These are phyloP conservation scores for Macrophya annulata DNA, from an alignment of 2,888 invertebrate species.

Conservation along the genomic window DNA sequence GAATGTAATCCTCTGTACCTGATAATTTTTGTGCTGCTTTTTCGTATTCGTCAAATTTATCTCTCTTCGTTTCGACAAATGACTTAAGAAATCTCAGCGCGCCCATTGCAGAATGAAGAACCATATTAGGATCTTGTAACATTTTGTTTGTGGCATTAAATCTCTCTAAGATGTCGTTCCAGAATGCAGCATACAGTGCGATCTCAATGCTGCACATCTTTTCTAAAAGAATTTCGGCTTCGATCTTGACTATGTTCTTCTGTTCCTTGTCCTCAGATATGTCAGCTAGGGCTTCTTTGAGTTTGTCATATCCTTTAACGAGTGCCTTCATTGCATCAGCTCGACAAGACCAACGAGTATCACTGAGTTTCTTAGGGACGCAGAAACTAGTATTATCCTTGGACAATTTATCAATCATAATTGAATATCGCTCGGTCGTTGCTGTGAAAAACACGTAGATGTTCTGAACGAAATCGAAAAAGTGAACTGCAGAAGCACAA, in stretches of 20 bases:
- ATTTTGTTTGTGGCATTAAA: slow-evolving; percentile 59
- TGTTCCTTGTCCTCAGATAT: slow-evolving; percentile 61
- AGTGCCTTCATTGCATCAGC: slow-evolving; percentile 64
- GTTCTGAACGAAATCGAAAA: slow-evolving; percentile 64
- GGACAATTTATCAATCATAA: neutral
- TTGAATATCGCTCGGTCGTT: neutral
- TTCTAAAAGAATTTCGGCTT: slow-evolving; percentile 61
- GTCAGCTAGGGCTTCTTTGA: slow-evolving; percentile 59
- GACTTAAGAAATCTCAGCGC: slow-evolving; percentile 64
- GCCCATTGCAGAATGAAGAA: slow-evolving; percentile 64
- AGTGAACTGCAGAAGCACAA: slow-evolving; percentile 62
- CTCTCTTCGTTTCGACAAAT: slow-evolving; percentile 63
- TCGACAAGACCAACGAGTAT: slow-evolving; percentile 63
- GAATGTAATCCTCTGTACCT: slow-evolving; percentile 65
- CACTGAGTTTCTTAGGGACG: slow-evolving; percentile 60
- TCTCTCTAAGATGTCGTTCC: slow-evolving; percentile 65
- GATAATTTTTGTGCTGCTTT: slow-evolving; percentile 62
- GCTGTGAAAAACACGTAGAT: slow-evolving; percentile 62
- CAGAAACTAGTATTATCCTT: slow-evolving; percentile 56
- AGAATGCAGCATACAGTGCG: slow-evolving; percentile 74
- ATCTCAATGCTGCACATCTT: slow-evolving; percentile 63
- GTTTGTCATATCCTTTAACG: slow-evolving; percentile 61
- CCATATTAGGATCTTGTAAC: slow-evolving; percentile 60
- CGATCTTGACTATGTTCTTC: slow-evolving; percentile 59
- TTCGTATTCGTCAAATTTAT: slow-evolving; percentile 64